phyloP scores from a whole-genome alignment of 2,797 vertebrate species.

The Clarias laeviceps region DNA sequence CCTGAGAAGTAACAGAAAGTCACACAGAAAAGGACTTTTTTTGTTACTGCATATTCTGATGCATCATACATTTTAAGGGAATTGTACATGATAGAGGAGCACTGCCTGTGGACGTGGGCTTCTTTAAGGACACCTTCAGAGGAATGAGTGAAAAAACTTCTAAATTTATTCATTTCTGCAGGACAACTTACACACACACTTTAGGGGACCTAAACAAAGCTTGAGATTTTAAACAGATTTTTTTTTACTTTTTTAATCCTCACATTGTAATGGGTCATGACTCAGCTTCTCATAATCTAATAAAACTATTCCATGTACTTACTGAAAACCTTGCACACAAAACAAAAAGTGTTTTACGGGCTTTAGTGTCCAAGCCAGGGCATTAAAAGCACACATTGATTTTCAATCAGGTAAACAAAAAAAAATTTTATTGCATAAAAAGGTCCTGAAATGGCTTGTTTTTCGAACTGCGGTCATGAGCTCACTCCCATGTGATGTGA shows the following conservation, averaged over 20 bases:
- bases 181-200: neutral
- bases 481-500: conserved; percentile 20
- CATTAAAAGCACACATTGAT: conserved; percentile 26
- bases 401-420: conserved; percentile 17
- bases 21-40: neutral
- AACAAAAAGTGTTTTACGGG: neutral
- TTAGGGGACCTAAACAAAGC: neutral
- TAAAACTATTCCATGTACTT: conserved; percentile 7
- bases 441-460: conserved; percentile 18
- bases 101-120: neutral
- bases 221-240: neutral
- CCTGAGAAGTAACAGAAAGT: neutral
- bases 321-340: conserved; percentile 11
- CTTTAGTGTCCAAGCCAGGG: neutral
- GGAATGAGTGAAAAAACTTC: too few species aligned
- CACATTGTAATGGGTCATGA: neutral
- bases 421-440: neutral
- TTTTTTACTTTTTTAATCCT: neutral
- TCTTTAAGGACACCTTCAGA: neutral
- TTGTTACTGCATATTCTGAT: neutral
- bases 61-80: neutral
- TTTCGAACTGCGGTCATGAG: conserved; percentile 29
- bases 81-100: neutral
- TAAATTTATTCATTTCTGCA: neutral
- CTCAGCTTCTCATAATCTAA: conserved; percentile 13